Evolutionary conservation across 2,113 vertebrate genomes (phyloP).

Genomic region (Mastomys coucha): DNA sequence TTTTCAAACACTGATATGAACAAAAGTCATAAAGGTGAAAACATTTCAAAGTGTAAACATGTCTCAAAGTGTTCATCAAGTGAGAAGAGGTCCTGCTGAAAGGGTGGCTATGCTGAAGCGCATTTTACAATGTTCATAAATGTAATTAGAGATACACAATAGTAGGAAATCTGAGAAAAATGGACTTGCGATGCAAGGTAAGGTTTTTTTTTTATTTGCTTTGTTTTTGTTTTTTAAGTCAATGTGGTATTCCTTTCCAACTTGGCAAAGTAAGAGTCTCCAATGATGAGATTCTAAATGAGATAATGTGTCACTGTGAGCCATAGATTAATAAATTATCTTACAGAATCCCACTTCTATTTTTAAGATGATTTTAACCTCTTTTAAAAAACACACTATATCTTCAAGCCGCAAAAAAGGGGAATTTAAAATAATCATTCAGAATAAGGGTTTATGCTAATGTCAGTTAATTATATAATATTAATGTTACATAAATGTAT

Average conservation of each 20-base stretch:
- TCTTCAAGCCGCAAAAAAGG: slow-evolving; percentile 8
- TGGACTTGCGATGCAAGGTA: slow-evolving; percentile 75
- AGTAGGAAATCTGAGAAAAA: slow-evolving; percentile 61
- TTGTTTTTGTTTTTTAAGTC: slow-evolving; percentile 23
- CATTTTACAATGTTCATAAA: slow-evolving; percentile 33
- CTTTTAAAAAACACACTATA: slow-evolving; percentile 52
- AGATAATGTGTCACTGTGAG: slow-evolving; percentile 73
- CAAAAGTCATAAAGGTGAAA: slow-evolving; percentile 48
- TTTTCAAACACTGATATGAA: neutral
- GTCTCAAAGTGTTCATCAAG: slow-evolving; percentile 40
- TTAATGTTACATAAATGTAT: slow-evolving; percentile 3
- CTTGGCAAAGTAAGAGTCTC: slow-evolving; percentile 64
- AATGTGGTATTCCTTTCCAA: slow-evolving; percentile 68
- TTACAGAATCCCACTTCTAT: slow-evolving; percentile 40
- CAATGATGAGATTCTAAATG: slow-evolving; percentile 69
- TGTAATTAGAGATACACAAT: slow-evolving; percentile 69
- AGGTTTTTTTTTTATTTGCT: neutral
- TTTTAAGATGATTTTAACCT: slow-evolving; percentile 64
- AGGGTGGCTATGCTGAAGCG: neutral
- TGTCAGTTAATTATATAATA: slow-evolving; percentile 26
- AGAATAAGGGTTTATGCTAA: slow-evolving; percentile 51
- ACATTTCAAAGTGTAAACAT: slow-evolving; percentile 29
- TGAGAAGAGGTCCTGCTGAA: slow-evolving; percentile 32
- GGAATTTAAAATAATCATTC: slow-evolving; percentile 51
- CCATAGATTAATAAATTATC: slow-evolving; percentile 71